Percentiles rank a stretch among this genome's conserved stretches.
Evolutionary conservation across 2,888 invertebrate species (phyloP).

Genomic region (Macrostomum cliftonense): DNA sequence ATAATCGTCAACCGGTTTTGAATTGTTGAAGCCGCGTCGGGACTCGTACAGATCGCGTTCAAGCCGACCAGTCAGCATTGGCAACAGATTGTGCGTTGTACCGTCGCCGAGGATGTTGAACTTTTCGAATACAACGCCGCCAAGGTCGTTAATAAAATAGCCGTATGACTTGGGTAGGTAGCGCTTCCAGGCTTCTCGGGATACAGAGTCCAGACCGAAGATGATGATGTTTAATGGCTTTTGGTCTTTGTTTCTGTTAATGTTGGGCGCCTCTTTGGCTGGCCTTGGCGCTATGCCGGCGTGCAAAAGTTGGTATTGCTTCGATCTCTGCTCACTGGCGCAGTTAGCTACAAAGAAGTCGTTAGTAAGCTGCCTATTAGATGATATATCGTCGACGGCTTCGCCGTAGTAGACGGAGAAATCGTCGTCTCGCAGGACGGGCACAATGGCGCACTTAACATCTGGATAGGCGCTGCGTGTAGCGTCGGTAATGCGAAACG

Average conservation of each 20-base stretch:
- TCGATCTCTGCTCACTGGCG: background rate
- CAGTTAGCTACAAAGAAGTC: background rate
- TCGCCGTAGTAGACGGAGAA: background rate
- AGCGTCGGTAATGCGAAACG: background rate
- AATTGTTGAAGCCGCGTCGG: constrained; percentile 47
- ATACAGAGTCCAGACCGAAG: constrained; percentile 71
- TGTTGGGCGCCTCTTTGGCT: constrained; percentile 2
- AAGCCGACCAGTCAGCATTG: constrained; percentile 56
- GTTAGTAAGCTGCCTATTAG: background rate
- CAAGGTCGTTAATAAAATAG: constrained; percentile 47
- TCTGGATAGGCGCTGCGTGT: background rate
- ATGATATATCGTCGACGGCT: background rate
- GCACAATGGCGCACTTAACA: background rate
- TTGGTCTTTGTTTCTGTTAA: constrained; percentile 20
- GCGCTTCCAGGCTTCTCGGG: constrained; percentile 53
- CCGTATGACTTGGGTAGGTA: constrained; percentile 56
- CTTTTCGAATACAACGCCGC: constrained; percentile 49
- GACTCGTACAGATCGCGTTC: constrained; percentile 74
- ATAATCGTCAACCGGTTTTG: constrained; percentile 53
- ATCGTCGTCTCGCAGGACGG: background rate
- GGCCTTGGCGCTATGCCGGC: constrained; percentile 41
- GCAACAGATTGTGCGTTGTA: constrained; percentile 52
- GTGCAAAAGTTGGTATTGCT: constrained; percentile 49
- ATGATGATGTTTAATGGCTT: constrained; percentile 52
- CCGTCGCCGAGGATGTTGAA: constrained; percentile 40